Evolutionary conservation across 2,888 invertebrate genomes (phyloP).

Genomic region (Eupithecia vulgata): DNA sequence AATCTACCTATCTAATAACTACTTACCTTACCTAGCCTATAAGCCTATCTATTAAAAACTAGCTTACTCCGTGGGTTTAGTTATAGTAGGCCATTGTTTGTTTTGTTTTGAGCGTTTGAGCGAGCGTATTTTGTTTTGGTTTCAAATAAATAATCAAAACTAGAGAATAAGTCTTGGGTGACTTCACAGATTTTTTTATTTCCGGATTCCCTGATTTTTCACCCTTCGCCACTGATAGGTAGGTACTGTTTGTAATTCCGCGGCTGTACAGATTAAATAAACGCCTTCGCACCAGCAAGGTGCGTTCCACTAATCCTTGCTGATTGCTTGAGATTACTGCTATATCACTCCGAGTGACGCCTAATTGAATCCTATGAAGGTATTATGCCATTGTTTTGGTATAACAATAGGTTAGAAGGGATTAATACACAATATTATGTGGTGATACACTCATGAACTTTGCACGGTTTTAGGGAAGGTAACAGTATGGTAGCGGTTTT

Average conservation of each 20-base stretch:
- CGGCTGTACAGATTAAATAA: constrained; percentile 27
- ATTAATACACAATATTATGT: not conserved
- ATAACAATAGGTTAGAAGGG: not conserved
- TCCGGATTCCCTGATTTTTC: no score
- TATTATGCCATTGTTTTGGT: constrained; percentile 9
- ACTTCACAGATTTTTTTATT: no score
- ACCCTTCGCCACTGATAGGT: no score
- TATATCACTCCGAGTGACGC: constrained; percentile 31
- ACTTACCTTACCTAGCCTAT: no score
- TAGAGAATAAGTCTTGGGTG: no score
- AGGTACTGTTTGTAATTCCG: constrained; percentile 13
- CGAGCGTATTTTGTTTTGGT: no score
- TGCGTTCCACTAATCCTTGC: constrained; percentile 54
- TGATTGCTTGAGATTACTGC: constrained; percentile 55
- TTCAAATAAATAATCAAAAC: no score
- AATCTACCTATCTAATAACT: no score
- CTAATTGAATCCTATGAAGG: constrained; percentile 31
- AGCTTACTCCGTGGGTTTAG: no score
- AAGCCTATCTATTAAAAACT: no score
- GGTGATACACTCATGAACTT: not conserved
- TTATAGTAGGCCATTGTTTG: no score
- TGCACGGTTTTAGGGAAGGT: not conserved
- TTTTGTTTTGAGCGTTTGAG: no score
- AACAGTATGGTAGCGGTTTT: not conserved
- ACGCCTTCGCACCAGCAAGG: constrained; percentile 45